A percentile compares a stretch with the other conserved stretches of the same genome.
Evolutionary conservation across 2,888 invertebrate genomes (phyloP).

Genomic region (Pterobdella sp.): DNA sequence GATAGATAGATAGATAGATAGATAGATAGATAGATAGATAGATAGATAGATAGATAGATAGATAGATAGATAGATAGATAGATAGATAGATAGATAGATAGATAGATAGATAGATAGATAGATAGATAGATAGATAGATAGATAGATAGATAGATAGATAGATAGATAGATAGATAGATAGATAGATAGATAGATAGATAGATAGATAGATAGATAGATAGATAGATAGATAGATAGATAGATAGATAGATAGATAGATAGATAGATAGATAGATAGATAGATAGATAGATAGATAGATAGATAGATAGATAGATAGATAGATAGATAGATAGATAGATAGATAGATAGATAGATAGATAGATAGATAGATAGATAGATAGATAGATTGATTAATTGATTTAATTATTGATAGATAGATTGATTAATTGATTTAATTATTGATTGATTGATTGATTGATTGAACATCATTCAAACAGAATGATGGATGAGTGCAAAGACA

Average conservation of each 20-base stretch:
- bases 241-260: background rate
- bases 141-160: background rate
- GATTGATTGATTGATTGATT: background rate
- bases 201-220: background rate
- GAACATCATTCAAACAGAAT: slow-evolving; percentile 10
- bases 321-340: background rate
- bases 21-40: no score
- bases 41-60: background rate
- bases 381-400: background rate
- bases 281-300: background rate
- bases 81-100: background rate
- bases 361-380: background rate
- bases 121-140: background rate
- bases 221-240: background rate
- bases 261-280: background rate
- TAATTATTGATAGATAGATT: background rate
- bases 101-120: background rate
- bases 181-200: slow-evolving; percentile 2
- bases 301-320: background rate
- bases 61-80: background rate
- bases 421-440: background rate
- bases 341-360: background rate
- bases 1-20: no score
- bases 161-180: background rate
- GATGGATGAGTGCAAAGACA: background rate